These are phyloP conservation scores for Brachycybe producta DNA, from an alignment of 2,888 invertebrate genomes.

Conservation along the genomic window DNA sequence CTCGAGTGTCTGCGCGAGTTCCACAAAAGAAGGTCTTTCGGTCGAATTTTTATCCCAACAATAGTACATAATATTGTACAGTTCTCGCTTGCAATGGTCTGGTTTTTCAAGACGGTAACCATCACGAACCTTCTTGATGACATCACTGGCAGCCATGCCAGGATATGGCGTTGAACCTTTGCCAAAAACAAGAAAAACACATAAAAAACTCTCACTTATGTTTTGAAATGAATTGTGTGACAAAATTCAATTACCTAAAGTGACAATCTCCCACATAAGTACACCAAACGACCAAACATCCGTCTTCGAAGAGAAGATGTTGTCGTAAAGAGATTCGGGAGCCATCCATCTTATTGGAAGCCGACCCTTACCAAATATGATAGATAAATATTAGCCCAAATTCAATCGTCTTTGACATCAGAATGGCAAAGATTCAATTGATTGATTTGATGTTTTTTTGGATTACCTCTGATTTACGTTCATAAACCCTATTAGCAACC, in stretches of 20 bases:
- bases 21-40: constrained; percentile 70
- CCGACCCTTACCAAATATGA: constrained; percentile 38
- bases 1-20: constrained; percentile 67
- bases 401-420: no score
- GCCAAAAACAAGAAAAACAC: constrained; percentile 2
- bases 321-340: constrained; percentile 84
- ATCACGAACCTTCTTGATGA: constrained; percentile 73
- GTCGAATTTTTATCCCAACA: constrained; percentile 82
- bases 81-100: constrained; percentile 77
- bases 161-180: constrained; percentile 86
- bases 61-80: constrained; percentile 86
- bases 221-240: neutral
- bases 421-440: no score
- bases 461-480: constrained; percentile 36
- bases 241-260: constrained; percentile 43
- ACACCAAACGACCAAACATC: constrained; percentile 95
- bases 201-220: neutral
- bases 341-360: constrained; percentile 85
- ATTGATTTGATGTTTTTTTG: no score
- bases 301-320: constrained; percentile 82
- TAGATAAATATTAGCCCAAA: no score
- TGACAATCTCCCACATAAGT: constrained; percentile 90
- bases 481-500: constrained; percentile 49
- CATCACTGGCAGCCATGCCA: constrained; percentile 78
- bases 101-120: constrained; percentile 85